A percentile compares a stretch with the other conserved stretches of the same genome.
Conservation (phyloP, 2,888 invertebrate genomes). For the Hirtodrosophila trivittata region DNA sequence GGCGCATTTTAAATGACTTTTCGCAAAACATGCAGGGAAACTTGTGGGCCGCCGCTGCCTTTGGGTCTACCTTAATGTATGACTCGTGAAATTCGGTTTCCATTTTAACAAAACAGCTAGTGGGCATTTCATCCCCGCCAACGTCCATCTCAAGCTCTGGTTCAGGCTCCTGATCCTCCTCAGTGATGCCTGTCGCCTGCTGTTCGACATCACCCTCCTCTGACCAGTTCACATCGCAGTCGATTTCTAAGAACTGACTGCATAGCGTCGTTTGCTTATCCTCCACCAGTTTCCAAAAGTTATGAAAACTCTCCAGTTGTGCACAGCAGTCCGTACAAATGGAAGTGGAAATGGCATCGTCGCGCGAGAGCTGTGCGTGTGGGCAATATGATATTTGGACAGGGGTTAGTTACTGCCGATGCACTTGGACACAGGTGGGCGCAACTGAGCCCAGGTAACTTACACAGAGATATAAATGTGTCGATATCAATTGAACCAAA, state of each 20-base stretch:
- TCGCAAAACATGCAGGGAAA: constrained; percentile 75
- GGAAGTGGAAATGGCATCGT: constrained; percentile 69
- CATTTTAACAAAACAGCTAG: constrained; percentile 31
- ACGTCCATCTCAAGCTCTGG: constrained; percentile 36
- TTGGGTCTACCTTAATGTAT: constrained; percentile 45
- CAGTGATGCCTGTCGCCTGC: constrained; percentile 7
- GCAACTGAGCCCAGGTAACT: constrained; percentile 27
- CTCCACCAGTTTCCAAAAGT: constrained; percentile 68
- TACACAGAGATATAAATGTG: constrained; percentile 76
- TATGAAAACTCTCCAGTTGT: constrained; percentile 68
- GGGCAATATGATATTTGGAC: neutral
- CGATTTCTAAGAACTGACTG: constrained; percentile 65
- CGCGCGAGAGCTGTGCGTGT: constrained; percentile 54
- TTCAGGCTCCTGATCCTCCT: constrained; percentile 46
- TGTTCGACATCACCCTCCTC: constrained; percentile 53
- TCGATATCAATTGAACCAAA: constrained; percentile 74
- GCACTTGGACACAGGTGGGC: neutral
- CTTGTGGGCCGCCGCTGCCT: constrained; percentile 41
- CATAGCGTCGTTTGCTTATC: constrained; percentile 66
- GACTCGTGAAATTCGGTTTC: constrained; percentile 54
- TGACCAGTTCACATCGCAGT: constrained; percentile 69
- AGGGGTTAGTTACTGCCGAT: neutral
- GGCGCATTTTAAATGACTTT: constrained; percentile 74
- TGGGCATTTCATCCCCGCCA: constrained; percentile 17
- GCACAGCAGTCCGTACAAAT: constrained; percentile 64